A percentile compares a stretch with the other conserved stretches of the same genome.
phyloP scores from a whole-genome alignment of 1,140 invertebrate genomes.

The Rhopalosiphum maidis region DNA sequence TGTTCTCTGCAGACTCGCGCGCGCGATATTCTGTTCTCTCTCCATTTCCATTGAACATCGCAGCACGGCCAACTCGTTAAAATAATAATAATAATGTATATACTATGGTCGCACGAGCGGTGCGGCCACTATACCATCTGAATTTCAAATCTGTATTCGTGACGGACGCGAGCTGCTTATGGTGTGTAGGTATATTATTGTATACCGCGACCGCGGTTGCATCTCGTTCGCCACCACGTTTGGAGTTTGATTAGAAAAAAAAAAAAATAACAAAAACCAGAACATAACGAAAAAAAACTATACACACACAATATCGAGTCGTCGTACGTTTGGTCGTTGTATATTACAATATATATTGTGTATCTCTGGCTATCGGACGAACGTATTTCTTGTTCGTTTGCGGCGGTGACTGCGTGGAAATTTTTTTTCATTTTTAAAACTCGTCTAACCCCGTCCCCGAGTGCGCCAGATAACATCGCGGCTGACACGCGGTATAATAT shows the following conservation, averaged over 20 bases:
- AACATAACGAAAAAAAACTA: too few relatives aligned
- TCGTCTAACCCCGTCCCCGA: neutral
- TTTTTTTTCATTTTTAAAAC: constrained; percentile 8
- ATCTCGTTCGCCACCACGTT: neutral
- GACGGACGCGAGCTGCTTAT: neutral
- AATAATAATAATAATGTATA: neutral
- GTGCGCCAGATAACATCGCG: neutral
- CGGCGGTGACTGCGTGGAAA: neutral
- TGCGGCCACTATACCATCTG: neutral
- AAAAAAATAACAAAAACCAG: neutral
- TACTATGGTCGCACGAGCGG: neutral
- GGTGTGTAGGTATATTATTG: neutral
- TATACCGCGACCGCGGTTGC: neutral
- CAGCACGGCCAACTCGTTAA: constrained; percentile 34
- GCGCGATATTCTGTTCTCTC: neutral
- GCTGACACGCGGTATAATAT: neutral
- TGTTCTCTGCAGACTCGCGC: neutral
- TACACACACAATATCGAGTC: neutral
- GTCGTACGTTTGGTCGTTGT: neutral
- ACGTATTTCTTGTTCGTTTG: constrained; percentile 4
- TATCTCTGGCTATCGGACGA: neutral
- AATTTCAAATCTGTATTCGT: constrained; percentile 32
- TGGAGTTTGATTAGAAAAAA: neutral
- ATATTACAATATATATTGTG: constrained; percentile 3
- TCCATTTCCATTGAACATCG: neutral